Conservation (phyloP, 2,113 vertebrate genomes). For the Diadophis punctatus region DNA sequence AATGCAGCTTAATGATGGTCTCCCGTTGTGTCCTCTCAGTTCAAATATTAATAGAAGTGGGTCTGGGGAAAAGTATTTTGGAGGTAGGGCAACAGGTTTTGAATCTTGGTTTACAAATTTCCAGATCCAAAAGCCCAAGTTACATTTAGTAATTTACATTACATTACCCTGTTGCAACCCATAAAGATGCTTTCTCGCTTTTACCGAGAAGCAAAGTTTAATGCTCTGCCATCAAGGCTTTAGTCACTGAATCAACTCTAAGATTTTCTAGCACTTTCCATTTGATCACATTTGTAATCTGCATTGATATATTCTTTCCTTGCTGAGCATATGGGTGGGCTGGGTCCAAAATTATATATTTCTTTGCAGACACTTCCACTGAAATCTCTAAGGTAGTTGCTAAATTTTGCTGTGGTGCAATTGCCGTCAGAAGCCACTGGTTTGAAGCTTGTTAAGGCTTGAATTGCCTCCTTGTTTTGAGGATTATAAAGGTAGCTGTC, state of each 20-base stretch:
- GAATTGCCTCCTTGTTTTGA: background rate
- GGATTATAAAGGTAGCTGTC: background rate
- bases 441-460: background rate
- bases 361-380: background rate
- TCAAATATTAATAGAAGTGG: background rate
- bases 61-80: background rate
- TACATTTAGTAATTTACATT: background rate
- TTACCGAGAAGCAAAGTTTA: background rate
- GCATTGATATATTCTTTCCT: background rate
- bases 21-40: background rate
- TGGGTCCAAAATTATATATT: background rate
- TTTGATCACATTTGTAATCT: background rate
- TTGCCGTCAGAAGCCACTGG: background rate
- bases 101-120: background rate
- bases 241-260: background rate
- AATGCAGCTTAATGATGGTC: background rate
- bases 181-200: background rate
- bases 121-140: background rate
- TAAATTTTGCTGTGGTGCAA: background rate
- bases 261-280: background rate
- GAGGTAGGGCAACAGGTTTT: background rate
- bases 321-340: background rate
- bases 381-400: background rate
- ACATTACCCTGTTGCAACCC: background rate
- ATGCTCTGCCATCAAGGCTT: background rate